Evolutionary conservation across 1,140 invertebrate genomes (phyloP), one percentile per base, ranked within the genome.

Genomic region (Drosophila athabasca): DNA sequence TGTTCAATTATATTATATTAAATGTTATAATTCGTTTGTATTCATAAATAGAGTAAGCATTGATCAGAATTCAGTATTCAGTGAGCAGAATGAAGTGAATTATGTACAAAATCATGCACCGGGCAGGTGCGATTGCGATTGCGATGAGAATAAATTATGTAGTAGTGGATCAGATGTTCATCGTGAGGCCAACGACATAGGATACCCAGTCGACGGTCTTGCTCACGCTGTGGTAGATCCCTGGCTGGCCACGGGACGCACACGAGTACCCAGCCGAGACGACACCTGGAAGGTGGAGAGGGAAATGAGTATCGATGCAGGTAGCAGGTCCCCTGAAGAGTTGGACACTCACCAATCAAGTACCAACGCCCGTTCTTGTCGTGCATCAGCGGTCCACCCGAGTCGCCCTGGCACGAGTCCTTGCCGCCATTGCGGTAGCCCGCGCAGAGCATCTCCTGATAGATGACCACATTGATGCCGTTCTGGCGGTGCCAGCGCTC

Each of bases 371-470:
- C 96, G 8, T 95, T 94, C 78, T 95, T 94, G 89, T 97, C 96
- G 45, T 97, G 92, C 96, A 97, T 98, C 58, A 98, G 91, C 0
- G 97, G 97, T 1, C 97, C 97, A 1, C 97, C 97, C 55, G 96
- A 97, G 89, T 97, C 96, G 0, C 96, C 96, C 93, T 97, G 93
- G 72, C 93, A 93, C 55, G 93, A 94, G 83, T 94, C 94, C 79
- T 97, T 96, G 6, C 97, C 97, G 3, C 98, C 98, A 19, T 95
- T 95, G 66, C 96, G 94, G 91, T 99, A 98, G 1, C 98, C 98
- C 5, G 98, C 98, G 92, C 98, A 99, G 91, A 99, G 95, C 98
- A 99, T 99, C 92, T 98, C 97, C 61, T 97, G 97, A 91, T 98
- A 97, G 79, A 98, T 98, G 7, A 97, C 95, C 39, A 98, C 97